Evolutionary conservation across 1,140 invertebrate genomes (phyloP), one percentile per base, ranked within the genome.

Genomic region (Araneus ventricosus): DNA sequence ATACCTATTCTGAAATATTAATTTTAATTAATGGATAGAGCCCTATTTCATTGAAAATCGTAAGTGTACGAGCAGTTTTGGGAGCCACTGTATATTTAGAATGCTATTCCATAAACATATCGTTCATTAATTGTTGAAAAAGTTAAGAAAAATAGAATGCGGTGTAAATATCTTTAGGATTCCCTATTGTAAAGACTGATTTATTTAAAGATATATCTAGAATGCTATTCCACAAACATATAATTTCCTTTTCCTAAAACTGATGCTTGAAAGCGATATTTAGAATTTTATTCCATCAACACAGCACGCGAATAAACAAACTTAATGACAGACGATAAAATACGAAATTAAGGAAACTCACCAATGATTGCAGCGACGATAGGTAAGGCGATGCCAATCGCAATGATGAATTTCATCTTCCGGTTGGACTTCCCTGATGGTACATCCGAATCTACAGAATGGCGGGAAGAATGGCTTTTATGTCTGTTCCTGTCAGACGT

Each of bases 321-420:
- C n/a, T 52, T 52, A 52, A 52, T 52, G 10, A 22, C 27, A 17
- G 17, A 22, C 24, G 41, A 86, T 86, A 34, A 88, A 27, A 27
- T n/a, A 41, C 22, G n/a, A 75, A 88, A 90, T 52, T 57, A 1
- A 30, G 52, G 14, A 88, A 75, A 70, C 90, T 86, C 30, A 92
- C 90, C 90, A 24, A 92, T 92, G n/a, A 92, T 75, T 7, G 90
- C 90, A 52, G 90, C 90, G n/a, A 92, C 52, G 61, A 92, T 92
- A n/a, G 90, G 90, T 22, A 92, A 30, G 17, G 90, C 90, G 20
- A 92, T 75, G n/a, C 90, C 90, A 34, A 92, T 57, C 4, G 57
- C 82, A 30, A 92, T 92, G 34, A 92, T 92, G 45, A 85, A 92
- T 86, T 70, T 92, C 90, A 92, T 92, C 41, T 92, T 92, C 79